Evolutionary conservation across 1,140 invertebrate species (phyloP).

Genomic region (Meloidogyne floridensis): DNA sequence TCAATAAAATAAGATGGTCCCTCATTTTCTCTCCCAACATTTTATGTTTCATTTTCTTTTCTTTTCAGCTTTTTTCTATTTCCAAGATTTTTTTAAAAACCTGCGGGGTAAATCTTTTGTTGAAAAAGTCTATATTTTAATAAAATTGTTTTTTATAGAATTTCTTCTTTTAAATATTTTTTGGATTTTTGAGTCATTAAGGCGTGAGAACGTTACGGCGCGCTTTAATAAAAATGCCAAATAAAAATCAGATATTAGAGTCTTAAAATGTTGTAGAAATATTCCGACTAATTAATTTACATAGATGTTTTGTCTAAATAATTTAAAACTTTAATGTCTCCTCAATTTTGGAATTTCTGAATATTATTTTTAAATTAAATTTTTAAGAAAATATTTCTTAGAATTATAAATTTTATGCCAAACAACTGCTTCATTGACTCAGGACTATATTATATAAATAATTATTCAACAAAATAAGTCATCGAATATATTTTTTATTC

Average conservation of each 20-base stretch:
- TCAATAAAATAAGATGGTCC: constrained; percentile 4
- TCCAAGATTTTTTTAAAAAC: neutral
- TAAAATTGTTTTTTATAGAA: no score
- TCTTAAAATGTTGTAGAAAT: no score
- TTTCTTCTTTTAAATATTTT: no score
- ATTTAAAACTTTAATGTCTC: no score
- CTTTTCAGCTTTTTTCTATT: neutral
- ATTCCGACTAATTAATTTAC: no score
- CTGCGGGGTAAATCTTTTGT: neutral
- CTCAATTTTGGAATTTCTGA: neutral
- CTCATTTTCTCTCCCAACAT: neutral
- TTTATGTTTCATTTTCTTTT: neutral
- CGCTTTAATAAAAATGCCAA: no score
- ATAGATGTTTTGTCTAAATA: no score
- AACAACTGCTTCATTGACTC: constrained; percentile 8
- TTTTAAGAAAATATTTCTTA: neutral
- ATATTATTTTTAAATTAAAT: neutral
- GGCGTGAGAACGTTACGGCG: no score
- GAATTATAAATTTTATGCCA: constrained; percentile 4
- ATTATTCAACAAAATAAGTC: constrained; percentile 1
- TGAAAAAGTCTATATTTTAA: neutral
- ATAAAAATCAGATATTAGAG: no score
- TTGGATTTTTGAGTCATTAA: no score
- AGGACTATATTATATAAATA: neutral
- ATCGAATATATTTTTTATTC: neutral